These are phyloP conservation scores for Micrastur ruficollis DNA, from an alignment of 2,797 vertebrate species.

Conservation along the genomic window DNA sequence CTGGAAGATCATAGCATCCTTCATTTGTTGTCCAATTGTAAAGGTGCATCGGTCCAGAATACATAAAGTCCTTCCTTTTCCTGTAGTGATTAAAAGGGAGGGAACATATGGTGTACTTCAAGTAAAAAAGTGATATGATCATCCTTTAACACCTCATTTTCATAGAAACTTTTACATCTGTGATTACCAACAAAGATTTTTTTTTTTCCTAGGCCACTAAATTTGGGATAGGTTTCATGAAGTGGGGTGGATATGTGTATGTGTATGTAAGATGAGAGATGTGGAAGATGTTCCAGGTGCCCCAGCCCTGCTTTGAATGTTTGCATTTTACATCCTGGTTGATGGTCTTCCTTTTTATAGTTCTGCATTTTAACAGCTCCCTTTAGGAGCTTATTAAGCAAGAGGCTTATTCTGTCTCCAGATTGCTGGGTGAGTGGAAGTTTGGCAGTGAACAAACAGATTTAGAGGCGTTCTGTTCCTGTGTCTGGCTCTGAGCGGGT, in stretches of 20 bases:
- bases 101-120: not conserved
- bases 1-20: not conserved
- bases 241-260: not conserved
- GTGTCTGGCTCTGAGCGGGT: not conserved
- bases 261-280: not conserved
- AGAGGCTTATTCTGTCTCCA: not conserved
- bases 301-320: not conserved
- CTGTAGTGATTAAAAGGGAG: not conserved
- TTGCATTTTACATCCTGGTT: not conserved
- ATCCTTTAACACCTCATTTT: not conserved
- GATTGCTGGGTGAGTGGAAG: conserved; percentile 4
- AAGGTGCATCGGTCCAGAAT: not conserved
- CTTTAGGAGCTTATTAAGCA: conserved; percentile 15
- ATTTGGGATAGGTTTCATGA: not conserved
- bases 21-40: not conserved
- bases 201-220: not conserved
- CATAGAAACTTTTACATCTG: not conserved
- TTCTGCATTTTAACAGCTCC: not conserved
- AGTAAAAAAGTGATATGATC: not conserved
- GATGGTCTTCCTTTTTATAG: not conserved
- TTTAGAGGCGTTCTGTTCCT: conserved; percentile 5
- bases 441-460: conserved; percentile 1
- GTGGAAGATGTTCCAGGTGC: not conserved
- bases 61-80: not conserved
- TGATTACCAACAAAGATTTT: not conserved